Percentiles rank a stretch among this genome's conserved stretches.
Evolutionary conservation across 2,113 vertebrate genomes (phyloP).

Genomic region (Psittacara wagleri): DNA sequence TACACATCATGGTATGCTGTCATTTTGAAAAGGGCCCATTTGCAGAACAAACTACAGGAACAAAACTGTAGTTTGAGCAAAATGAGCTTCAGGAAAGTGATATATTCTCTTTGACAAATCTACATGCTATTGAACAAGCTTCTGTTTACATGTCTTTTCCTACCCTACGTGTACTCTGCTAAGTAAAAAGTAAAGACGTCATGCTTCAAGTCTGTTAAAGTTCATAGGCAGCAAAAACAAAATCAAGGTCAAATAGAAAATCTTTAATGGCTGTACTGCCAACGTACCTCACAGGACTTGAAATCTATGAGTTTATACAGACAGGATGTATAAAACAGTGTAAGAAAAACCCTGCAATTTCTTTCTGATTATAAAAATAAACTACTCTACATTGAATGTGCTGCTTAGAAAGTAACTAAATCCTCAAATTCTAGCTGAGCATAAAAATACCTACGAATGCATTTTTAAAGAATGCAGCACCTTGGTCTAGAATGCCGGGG

Average conservation of each 20-base stretch:
- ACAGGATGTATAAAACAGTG: conserved; percentile 5
- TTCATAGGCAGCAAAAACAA: conserved; percentile 36
- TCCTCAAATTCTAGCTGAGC: neutral
- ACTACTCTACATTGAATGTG: neutral
- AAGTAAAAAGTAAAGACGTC: conserved; percentile 47
- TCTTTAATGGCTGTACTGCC: conserved; percentile 25
- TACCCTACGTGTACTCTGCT: neutral
- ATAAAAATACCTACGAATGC: neutral
- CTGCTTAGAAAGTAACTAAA: neutral
- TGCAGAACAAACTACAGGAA: conserved; percentile 35
- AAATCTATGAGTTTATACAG: conserved; percentile 8
- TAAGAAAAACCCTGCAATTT: neutral
- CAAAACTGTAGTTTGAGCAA: neutral
- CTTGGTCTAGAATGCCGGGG: neutral
- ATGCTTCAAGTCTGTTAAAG: conserved; percentile 55
- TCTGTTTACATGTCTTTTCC: conserved; percentile 16
- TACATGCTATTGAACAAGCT: neutral
- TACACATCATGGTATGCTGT: neutral
- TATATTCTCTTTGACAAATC: neutral
- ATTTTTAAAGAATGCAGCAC: neutral
- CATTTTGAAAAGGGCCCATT: conserved; percentile 22
- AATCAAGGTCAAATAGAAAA: conserved; percentile 62
- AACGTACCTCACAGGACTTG: neutral
- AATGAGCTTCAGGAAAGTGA: neutral
- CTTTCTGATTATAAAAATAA: conserved; percentile 32